Base-by-base conservation (phyloP, 1,140 invertebrate species). In the Archegozetes longisetosus region DNA sequence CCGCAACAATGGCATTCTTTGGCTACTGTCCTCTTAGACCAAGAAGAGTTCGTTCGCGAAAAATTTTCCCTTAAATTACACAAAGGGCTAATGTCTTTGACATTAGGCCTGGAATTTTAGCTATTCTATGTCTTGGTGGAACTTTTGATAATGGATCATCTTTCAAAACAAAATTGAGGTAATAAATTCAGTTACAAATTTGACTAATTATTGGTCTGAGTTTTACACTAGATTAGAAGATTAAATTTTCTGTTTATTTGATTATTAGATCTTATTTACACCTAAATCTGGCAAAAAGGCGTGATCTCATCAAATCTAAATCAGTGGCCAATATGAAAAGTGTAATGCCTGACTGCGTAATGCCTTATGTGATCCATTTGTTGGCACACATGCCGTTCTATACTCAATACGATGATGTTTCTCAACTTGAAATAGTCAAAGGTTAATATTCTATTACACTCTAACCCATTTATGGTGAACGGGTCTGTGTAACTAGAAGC, bases 101-200 rank as follows among this genome's bases (percentile, higher is more conserved):
- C 68, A 54, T 76, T 98, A 52, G 92, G 92, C 1, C 72, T 96
- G 55, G 90, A 96, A 73, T 98, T 96, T 94, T 98, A 89, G 89
- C 89, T 27, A 88, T 90, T 71, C 93, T 95, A 73, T 84, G 84
- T 12, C 74, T 96, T 25, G 86, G 72, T 59, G 90, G 88, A 12
- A 26, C 20, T 4, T 64, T 60, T 47, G 55, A 62, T 32, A 32
- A 32, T 9, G 46, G 62, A 40, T 25, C 48, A 29, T 26, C 55
- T 26, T 64, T 65, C 62, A 62, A 29, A 50, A 62, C 26, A 27
- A 64, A 62, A 55, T n/a, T 64, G n/a, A 53, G 51, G 47, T 54
- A 26, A 52, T n/a, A n/a, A n/a, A n/a, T n/a, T n/a, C n/a, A n/a
- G n/a, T n/a, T n/a, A n/a, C 20, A 2, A 27, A 20, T 32, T 14